A percentile compares a stretch with the other conserved stretches of the same genome.
These are phyloP conservation scores for Eulacestoma nigropectus DNA, from an alignment of 2,113 vertebrate genomes.

Conservation along the genomic window DNA sequence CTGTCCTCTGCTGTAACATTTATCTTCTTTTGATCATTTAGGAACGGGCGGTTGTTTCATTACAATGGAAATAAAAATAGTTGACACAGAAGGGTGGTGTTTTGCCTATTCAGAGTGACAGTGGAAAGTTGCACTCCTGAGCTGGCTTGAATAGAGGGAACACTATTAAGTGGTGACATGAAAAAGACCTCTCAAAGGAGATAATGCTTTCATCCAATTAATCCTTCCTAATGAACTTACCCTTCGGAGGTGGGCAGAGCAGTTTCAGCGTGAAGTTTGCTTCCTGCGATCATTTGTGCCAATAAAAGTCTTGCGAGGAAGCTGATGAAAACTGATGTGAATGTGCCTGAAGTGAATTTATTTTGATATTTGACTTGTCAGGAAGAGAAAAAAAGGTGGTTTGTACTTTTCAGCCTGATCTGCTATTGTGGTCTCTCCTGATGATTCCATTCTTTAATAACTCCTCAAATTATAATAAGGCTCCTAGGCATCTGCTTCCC, in stretches of 20 bases:
- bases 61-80: slow-evolving; percentile 44
- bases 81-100: background rate
- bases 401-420: background rate
- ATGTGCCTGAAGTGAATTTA: slow-evolving; percentile 33
- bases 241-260: background rate
- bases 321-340: background rate
- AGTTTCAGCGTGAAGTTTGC: slow-evolving; percentile 4
- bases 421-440: background rate
- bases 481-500: background rate
- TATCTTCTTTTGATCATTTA: background rate
- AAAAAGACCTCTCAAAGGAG: slow-evolving; percentile 29
- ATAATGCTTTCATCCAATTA: slow-evolving; percentile 39
- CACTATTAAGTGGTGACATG: background rate
- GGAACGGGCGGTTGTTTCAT: background rate
- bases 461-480: background rate
- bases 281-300: slow-evolving; percentile 40
- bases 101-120: background rate
- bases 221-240: slow-evolving; percentile 41
- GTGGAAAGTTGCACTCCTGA: background rate
- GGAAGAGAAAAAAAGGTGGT: background rate
- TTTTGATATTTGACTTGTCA: slow-evolving; percentile 42
- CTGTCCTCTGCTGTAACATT: background rate
- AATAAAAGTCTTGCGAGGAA: background rate
- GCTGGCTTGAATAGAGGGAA: background rate
- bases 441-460: slow-evolving; percentile 34